Evolutionary conservation across 2,113 vertebrate genomes (phyloP), one percentile per base, ranked within the genome.

Genomic region (Gambusia affinis): DNA sequence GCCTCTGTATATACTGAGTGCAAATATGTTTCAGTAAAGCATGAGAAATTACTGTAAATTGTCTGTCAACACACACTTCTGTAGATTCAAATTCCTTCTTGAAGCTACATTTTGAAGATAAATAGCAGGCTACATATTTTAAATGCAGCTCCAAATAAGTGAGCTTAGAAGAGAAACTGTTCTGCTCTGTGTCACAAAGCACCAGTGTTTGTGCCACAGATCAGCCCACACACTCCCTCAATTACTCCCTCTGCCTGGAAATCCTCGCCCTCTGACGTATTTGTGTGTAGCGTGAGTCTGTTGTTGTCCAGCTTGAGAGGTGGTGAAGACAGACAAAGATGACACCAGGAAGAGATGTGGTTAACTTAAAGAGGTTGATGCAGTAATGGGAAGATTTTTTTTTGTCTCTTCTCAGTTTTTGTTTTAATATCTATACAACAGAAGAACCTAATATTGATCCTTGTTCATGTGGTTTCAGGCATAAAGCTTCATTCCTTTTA

Each of bases 241-340:
- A 89, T 89, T 89, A 91, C 90, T 90, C 89, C 83, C 81, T n/a
- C 1, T 87, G 81, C 82, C 82, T 83, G 80, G 86, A 88, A 91
- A 80, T 76, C 85, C 73, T 57, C 51, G 77, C 80, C 66, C 60
- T 28, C 66, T 82, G 76, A 79, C 60, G 70, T 70, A 67, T 33
- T 27, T 75, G 60, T 78, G 63, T 71, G 65, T 8, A 24, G 51
- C 1, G 19, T 62, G 60, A 37, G 35, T 27, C 60, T 37, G 67
- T 60, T 65, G 62, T 79, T 82, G 70, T 83, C 64, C 74, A 80
- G 66, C 69, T 37, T 60, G 8, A 78, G 64, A 19, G 37, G 35
- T 35, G 29, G 22, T 30, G 28, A 12, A 65, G 30, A 22, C 22
- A 63, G 64, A 72, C 29, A 27, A 78, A 51, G 42, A 84, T 27